Conservation (phyloP, 2,113 vertebrate genomes). For the Corythoichthys haematopterus region DNA sequence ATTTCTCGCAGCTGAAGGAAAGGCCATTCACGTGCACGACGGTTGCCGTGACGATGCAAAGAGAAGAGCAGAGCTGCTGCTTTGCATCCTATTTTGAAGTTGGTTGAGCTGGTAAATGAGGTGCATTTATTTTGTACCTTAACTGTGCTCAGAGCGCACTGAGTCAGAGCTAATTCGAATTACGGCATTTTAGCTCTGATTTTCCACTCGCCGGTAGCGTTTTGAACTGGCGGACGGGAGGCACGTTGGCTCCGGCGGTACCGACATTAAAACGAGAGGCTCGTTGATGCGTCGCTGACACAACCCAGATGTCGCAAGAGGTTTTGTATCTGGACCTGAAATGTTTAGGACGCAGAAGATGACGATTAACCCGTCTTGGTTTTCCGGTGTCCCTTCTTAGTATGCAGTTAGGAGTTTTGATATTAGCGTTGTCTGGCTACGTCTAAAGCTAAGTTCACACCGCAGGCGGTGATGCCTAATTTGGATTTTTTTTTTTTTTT, state of each 20-base stretch:
- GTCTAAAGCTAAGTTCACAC: too few relatives aligned
- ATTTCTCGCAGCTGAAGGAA: neutral
- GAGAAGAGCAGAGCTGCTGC: neutral
- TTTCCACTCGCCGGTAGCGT: conserved; percentile 2
- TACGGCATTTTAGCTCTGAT: conserved; percentile 9
- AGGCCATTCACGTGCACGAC: neutral
- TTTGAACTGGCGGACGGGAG: conserved; percentile 7
- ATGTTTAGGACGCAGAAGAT: neutral
- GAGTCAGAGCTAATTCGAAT: conserved; percentile 9
- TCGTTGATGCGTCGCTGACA: conserved; percentile 7
- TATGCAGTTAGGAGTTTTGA: neutral
- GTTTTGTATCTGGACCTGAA: neutral
- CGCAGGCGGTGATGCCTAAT: too few relatives aligned
- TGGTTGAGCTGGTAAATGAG: conserved; percentile 1
- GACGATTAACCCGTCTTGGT: neutral
- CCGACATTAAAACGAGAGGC: conserved; percentile 4
- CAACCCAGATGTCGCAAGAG: conserved; percentile 1
- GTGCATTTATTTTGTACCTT: conserved; percentile 8
- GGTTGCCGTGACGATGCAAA: neutral
- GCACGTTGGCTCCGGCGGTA: neutral
- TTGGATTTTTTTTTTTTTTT: too few relatives aligned
- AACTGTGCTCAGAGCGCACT: conserved; percentile 6
- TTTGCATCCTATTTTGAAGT: neutral
- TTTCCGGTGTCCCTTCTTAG: neutral
- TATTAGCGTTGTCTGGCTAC: neutral